A percentile compares a stretch with the other conserved stretches of the same genome.
Evolutionary conservation across 2,113 vertebrate species (phyloP).

Genomic region (Odocoileus hemionus): DNA sequence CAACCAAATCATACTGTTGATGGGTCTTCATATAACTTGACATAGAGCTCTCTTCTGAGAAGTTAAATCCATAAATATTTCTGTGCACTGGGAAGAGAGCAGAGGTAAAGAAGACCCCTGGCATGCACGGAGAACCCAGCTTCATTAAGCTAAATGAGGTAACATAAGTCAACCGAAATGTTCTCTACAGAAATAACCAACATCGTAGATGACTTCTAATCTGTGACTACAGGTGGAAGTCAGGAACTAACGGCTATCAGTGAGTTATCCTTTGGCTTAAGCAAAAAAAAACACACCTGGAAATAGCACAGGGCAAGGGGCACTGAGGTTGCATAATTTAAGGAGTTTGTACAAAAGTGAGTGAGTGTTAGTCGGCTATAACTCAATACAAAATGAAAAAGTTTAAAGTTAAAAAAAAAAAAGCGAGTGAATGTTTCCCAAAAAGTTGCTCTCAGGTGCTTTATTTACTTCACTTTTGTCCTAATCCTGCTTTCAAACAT

Average conservation of each 20-base stretch:
- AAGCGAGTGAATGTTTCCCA: not conserved
- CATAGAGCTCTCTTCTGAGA: not conserved
- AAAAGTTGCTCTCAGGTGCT: not conserved
- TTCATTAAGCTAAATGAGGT: not conserved
- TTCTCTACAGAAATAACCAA: not conserved
- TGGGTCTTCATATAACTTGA: not conserved
- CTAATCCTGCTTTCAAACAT: not conserved
- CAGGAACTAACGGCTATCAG: not conserved
- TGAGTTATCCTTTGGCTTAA: not conserved
- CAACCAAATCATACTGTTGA: not conserved
- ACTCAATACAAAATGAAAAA: not conserved
- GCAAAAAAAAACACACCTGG: not conserved
- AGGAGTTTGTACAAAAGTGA: not conserved
- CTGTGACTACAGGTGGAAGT: not conserved
- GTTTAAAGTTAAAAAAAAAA: not conserved
- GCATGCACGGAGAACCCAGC: fast-evolving
- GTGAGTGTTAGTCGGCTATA: fast-evolving
- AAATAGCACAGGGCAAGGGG: not conserved
- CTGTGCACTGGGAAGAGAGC: not conserved
- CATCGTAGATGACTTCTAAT: not conserved
- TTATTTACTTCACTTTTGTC: not conserved
- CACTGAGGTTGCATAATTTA: fast-evolving
- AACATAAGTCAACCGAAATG: not conserved
- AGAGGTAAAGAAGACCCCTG: not conserved
- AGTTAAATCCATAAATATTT: not conserved